Evolutionary conservation across 2,888 invertebrate genomes (phyloP).

Genomic region (Zygothrica quintamaculata): DNA sequence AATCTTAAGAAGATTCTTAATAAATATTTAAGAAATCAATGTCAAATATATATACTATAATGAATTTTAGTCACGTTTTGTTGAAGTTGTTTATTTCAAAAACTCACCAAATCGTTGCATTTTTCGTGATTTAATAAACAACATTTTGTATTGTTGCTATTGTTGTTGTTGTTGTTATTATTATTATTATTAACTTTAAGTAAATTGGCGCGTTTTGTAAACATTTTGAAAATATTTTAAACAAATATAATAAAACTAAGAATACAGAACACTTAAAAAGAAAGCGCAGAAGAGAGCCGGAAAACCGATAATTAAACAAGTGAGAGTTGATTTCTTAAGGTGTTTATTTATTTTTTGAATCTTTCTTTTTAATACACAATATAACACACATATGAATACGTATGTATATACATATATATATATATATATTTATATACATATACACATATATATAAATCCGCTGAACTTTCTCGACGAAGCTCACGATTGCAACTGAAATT

Average conservation of each 20-base stretch:
- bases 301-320: constrained; percentile 72
- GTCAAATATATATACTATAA: too few species aligned
- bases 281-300: constrained; percentile 43
- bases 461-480: constrained; percentile 75
- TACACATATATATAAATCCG: too few species aligned
- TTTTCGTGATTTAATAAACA: constrained; percentile 58
- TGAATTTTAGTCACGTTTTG: too few species aligned
- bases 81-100: constrained; percentile 35
- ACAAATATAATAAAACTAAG: constrained; percentile 35
- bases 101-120: constrained; percentile 72
- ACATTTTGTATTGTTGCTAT: constrained; percentile 58
- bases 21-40: constrained; percentile 8
- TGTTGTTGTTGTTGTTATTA: constrained; percentile 52
- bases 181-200: constrained; percentile 45
- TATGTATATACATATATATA: too few species aligned
- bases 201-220: constrained; percentile 77
- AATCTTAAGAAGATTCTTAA: too few species aligned
- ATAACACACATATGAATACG: too few species aligned
- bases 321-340: constrained; percentile 53
- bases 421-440: too few species aligned
- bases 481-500: constrained; percentile 72
- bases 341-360: constrained; percentile 35
- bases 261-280: constrained; percentile 55
- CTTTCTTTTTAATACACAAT: constrained; percentile 4
- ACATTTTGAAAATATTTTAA: constrained; percentile 73